phyloP scores from a whole-genome alignment of 1,140 invertebrate genomes.

The Temnothorax longispinosus region DNA sequence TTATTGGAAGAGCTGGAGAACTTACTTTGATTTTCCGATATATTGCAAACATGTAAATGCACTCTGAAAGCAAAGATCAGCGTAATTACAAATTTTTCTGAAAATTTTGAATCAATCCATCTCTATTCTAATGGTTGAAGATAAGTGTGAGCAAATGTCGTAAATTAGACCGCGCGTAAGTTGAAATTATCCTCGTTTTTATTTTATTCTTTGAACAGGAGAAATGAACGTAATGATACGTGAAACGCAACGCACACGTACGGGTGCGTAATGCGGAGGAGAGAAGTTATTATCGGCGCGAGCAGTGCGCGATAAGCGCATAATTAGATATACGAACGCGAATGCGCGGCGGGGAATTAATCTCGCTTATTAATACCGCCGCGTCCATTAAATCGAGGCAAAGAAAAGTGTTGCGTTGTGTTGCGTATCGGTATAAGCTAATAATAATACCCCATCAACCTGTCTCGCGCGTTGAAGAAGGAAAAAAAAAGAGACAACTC shows the following conservation, averaged over 20 bases:
- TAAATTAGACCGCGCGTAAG: conserved; percentile 22
- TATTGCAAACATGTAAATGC: not conserved
- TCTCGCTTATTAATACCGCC: conserved; percentile 57
- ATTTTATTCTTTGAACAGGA: conserved; percentile 6
- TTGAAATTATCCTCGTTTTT: not conserved
- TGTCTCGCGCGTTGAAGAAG: conserved; percentile 2
- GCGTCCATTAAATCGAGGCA: conserved; percentile 41
- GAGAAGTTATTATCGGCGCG: conserved; percentile 62
- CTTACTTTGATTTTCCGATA: not conserved
- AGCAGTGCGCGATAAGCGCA: conserved; percentile 55
- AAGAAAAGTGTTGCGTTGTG: conserved; percentile 24
- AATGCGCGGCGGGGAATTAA: conserved; percentile 55
- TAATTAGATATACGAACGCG: conserved; percentile 62
- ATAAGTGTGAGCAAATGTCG: not conserved
- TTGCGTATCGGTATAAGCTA: conserved; percentile 34
- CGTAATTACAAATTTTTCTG: not conserved
- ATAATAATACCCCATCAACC: conserved; percentile 41
- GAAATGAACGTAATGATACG: conserved; percentile 53
- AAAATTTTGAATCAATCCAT: not conserved
- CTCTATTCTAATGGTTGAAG: not conserved
- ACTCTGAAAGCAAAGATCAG: not conserved
- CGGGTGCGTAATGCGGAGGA: conserved; percentile 32
- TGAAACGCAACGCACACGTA: conserved; percentile 40
- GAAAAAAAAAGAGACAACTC: conserved; percentile 67
- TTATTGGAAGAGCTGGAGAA: not conserved